Evolutionary conservation across 2,888 invertebrate species (phyloP), one percentile per base, ranked within the genome.

Genomic region (Tetropium fuscum): DNA sequence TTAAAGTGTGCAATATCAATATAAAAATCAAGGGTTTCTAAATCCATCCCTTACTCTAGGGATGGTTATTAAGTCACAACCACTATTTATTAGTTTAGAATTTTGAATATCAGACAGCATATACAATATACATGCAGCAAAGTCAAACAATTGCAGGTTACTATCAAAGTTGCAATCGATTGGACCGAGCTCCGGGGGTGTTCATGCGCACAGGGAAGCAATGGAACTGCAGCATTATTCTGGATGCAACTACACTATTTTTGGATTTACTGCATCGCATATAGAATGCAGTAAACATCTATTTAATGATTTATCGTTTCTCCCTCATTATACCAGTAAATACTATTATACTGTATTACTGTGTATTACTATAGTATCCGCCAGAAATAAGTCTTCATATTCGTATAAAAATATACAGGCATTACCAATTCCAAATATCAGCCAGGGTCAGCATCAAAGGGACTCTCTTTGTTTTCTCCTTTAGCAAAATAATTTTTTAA

Each of bases 21-120:
- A 32, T 16, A 53, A 57, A 51, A 38, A 49, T 55, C 40, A 13
- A 22, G 44, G 34, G 58, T 51, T 27, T 43, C 62, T 65, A 55
- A 49, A 60, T 61, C 62, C 65, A 65, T 65, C 60, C 65, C 65
- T 65, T 55, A 51, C 27, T 43, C 13, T 40, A 45, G 62, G 65
- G 62, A 62, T 56, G 65, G 65, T 55, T 30, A 15, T 10, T n/a
- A 15, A 7, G n/a, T 44, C 44, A 44, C 44, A 27, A 44, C 27
- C 44, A 44, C 44, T 27, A 44, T 27, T 44, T 27, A 27, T 25
- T n/a, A n/a, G n/a, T n/a, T n/a, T n/a, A n/a, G 25, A 27, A 6
- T 16, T 16, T 15, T 15, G 22, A 44, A 44, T 13, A 10, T 20
- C 25, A 18, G 16, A 16, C 15, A 25, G 8, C 20, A 22, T 11